These are phyloP conservation scores for Physella acuta DNA, from an alignment of 1,140 invertebrate genomes.

Conservation along the genomic window DNA sequence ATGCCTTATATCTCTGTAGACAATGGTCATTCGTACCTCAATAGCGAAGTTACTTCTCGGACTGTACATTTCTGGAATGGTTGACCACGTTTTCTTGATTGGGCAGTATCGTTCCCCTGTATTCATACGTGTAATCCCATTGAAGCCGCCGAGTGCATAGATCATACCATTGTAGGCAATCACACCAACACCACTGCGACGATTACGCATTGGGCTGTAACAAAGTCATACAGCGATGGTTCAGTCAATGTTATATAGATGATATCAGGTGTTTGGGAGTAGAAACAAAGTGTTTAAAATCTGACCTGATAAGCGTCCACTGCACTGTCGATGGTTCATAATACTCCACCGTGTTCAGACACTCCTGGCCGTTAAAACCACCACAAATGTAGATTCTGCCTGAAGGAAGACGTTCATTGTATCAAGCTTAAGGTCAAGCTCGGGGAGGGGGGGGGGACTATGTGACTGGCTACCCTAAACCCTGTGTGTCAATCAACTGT, in stretches of 20 bases:
- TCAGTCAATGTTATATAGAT: too few relatives aligned
- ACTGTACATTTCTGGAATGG: slow-evolving; percentile 76
- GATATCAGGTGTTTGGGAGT: too few relatives aligned
- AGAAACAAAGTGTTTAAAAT: too few relatives aligned
- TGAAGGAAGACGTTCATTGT: slow-evolving; percentile 30
- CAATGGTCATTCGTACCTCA: too few relatives aligned
- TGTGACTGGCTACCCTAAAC: background rate
- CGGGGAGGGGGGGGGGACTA: background rate
- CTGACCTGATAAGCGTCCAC: slow-evolving; percentile 70
- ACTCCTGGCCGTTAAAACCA: slow-evolving; percentile 86
- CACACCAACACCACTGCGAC: slow-evolving; percentile 60
- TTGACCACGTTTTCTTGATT: slow-evolving; percentile 64
- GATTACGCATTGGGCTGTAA: slow-evolving; percentile 71
- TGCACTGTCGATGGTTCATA: slow-evolving; percentile 82
- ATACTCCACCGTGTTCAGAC: slow-evolving; percentile 79
- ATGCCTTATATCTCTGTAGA: too few relatives aligned
- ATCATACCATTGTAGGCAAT: slow-evolving; percentile 53
- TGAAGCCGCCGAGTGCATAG: slow-evolving; percentile 64
- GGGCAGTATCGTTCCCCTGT: slow-evolving; percentile 70
- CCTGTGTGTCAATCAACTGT: background rate
- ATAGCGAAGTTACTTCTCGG: slow-evolving; percentile 82
- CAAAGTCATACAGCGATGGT: too few relatives aligned
- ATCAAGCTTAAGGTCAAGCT: background rate
- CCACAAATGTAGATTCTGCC: slow-evolving; percentile 64
- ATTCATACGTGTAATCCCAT: slow-evolving; percentile 62